Conservation (phyloP, 2,888 invertebrate species). For the Lasioglossum villosulum region DNA sequence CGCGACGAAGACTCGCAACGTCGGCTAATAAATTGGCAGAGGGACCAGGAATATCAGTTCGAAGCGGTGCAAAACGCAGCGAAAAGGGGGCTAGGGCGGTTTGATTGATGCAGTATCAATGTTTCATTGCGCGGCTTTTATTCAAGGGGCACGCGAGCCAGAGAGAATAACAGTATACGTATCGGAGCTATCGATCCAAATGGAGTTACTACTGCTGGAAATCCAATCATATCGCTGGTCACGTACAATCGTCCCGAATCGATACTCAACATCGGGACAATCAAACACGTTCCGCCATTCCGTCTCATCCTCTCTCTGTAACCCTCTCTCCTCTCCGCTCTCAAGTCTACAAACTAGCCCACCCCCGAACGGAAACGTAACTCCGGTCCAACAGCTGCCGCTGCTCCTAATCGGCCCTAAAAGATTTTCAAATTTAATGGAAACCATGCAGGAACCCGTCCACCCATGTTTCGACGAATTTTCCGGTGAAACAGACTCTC, state of each 20-base stretch:
- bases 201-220: slow-evolving; percentile 62
- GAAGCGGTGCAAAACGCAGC: slow-evolving; percentile 3
- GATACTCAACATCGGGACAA: slow-evolving; percentile 72
- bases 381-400: slow-evolving; percentile 25
- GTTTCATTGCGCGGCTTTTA: slow-evolving; percentile 40
- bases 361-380: slow-evolving; percentile 41
- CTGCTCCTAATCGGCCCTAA: slow-evolving; percentile 36
- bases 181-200: slow-evolving; percentile 64
- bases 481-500: neutral
- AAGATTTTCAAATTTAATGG: slow-evolving; percentile 43
- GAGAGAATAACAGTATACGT: slow-evolving; percentile 51
- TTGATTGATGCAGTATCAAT: slow-evolving; percentile 27
- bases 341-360: slow-evolving; percentile 55
- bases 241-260: slow-evolving; percentile 70
- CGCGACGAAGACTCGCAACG: neutral
- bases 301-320: slow-evolving; percentile 44
- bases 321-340: slow-evolving; percentile 8
- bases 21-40: neutral
- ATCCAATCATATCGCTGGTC: slow-evolving; percentile 70
- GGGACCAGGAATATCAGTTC: neutral
- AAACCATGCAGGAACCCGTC: neutral
- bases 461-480: neutral
- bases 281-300: slow-evolving; percentile 65
- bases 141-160: slow-evolving; percentile 18
- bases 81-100: neutral